Evolutionary conservation across 2,888 invertebrate species (phyloP).

Genomic region (Macaria liturata): DNA sequence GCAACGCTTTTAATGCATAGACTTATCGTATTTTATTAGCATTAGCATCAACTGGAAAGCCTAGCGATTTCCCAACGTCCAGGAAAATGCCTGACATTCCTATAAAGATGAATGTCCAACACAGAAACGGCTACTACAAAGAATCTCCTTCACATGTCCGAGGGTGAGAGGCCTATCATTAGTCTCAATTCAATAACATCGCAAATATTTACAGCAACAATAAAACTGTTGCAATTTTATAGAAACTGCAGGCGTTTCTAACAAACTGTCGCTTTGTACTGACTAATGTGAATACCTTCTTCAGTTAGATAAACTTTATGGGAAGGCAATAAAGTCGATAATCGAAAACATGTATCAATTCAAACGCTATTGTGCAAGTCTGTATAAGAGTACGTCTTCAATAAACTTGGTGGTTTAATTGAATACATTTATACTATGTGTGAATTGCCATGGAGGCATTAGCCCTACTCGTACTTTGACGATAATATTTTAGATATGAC

Average conservation of each 20-base stretch:
- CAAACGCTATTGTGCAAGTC: constrained; percentile 33
- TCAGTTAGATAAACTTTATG: constrained; percentile 29
- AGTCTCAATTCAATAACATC: constrained; percentile 42
- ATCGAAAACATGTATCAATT: constrained; percentile 28
- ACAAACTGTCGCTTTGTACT: constrained; percentile 33
- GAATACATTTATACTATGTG: constrained; percentile 57
- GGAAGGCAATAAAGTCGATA: constrained; percentile 30
- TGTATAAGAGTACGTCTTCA: constrained; percentile 18
- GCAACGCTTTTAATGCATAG: no score
- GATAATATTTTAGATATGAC: constrained; percentile 38
- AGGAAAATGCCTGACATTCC: no score
- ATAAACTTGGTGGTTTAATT: constrained; percentile 58
- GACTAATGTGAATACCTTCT: constrained; percentile 36
- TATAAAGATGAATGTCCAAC: no score
- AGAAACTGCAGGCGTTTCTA: constrained; percentile 32
- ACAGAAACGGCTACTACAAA: constrained; percentile 8
- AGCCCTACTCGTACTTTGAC: constrained; percentile 36
- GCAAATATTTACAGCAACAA: constrained; percentile 45
- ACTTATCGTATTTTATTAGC: no score
- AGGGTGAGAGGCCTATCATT: constrained; percentile 25
- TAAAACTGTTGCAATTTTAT: constrained; percentile 48
- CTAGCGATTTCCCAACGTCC: no score
- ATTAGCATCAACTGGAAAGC: no score
- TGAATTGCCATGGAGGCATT: constrained; percentile 52
- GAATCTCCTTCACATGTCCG: constrained; percentile 18